Evolutionary conservation across 2,797 vertebrate species (phyloP), one percentile per base, ranked within the genome.

Genomic region (Eurystomus glaucurus): DNA sequence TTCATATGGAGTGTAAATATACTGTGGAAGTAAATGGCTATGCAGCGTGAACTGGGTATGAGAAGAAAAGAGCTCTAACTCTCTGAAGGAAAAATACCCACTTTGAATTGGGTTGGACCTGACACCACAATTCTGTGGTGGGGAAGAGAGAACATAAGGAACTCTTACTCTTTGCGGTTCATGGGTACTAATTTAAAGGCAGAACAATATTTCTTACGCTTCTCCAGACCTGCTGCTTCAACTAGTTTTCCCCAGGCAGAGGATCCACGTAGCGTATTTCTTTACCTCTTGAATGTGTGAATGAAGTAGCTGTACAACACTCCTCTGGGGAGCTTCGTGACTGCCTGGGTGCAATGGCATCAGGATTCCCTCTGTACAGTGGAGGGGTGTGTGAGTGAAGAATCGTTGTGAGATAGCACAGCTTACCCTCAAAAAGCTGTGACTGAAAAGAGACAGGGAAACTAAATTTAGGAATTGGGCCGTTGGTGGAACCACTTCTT

Each of bases 401-500:
- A 92, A 86, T 72, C 88, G 17, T 2, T 39, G 69, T 66, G 84
- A 96, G 90, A 96, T 92, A 93, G 86, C 72, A 82, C 81, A 83
- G 89, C 92, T 91, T 70, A 74, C 86, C 78, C 77, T 95, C 60
- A 61, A 74, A 96, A 96, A 95, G 95, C 96, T 96, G 96, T 89
- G 71, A 91, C 54, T 97, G 97, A 94, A 70, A 74, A 93, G 92
- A 97, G 71, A 82, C 91, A 94, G 96, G 23, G 52, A 16, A 35
- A 91, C 91, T 96, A 95, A 95, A 96, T 97, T 95, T 96, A 96
- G 95, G 94, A 91, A 60, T 91, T 66, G 68, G 81, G 51, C 37
- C 79, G 20, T 72, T 94, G 85, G 74, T 85, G 65, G 76, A 92
- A 78, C 33, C 33, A 48, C 50, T 77, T 66, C 37, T 87, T 96